Evolutionary conservation across 2,797 vertebrate genomes (phyloP).

Genomic region (Gymnocypris eckloni): DNA sequence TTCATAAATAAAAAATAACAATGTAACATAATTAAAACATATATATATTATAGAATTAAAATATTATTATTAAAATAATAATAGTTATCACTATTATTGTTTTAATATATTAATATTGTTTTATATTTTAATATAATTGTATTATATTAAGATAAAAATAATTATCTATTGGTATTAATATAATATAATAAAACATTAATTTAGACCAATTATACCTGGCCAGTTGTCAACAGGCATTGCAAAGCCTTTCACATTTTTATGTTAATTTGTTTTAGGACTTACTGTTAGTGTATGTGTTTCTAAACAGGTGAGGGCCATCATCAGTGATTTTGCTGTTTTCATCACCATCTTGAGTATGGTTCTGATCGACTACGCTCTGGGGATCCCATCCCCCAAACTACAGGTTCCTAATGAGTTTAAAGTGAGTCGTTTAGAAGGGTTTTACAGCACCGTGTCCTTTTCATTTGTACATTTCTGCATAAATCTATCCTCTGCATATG

Average conservation of each 20-base stretch:
- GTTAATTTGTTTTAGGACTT: neutral
- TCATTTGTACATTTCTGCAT: neutral
- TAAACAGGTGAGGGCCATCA: constrained; percentile 88
- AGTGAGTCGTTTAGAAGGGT: constrained; percentile 74
- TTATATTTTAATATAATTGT: too few relatives aligned
- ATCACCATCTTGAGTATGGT: constrained; percentile 97
- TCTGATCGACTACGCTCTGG: constrained; percentile 89
- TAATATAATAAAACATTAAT: too few relatives aligned
- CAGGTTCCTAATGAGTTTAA: constrained; percentile 97
- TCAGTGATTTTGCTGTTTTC: constrained; percentile 98
- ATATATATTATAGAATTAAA: too few relatives aligned
- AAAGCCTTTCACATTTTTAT: neutral
- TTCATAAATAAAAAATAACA: too few relatives aligned
- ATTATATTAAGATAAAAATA: too few relatives aligned
- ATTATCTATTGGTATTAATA: too few relatives aligned
- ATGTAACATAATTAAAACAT: too few relatives aligned
- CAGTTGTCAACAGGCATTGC: neutral
- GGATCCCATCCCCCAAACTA: constrained; percentile 94
- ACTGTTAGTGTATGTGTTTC: neutral
- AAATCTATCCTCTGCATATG: neutral
- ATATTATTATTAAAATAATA: too few relatives aligned
- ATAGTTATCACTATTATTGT: neutral
- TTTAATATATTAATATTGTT: too few relatives aligned
- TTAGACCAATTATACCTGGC: neutral
- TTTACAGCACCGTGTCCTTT: neutral